A percentile compares a stretch with the other conserved stretches of the same genome.
phyloP scores from a whole-genome alignment of 2,888 invertebrate species.

The Eulithis testata region DNA sequence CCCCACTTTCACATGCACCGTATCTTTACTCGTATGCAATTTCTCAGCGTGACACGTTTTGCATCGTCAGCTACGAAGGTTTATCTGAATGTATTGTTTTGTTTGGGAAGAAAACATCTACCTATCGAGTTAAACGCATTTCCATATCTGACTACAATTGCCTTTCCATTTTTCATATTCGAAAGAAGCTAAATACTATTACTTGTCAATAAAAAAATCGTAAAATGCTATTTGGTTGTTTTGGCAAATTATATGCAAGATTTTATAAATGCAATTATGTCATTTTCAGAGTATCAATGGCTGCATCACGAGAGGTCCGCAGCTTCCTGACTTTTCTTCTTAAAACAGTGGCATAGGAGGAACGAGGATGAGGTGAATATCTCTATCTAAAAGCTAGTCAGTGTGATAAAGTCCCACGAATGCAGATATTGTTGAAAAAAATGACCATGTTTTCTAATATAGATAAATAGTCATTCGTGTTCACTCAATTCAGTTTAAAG shows the following conservation, averaged over 20 bases:
- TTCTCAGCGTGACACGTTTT: slow-evolving; percentile 21
- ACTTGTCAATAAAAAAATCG: too few species aligned
- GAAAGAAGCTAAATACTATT: too few species aligned
- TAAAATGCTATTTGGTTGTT: neutral
- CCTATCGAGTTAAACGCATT: too few species aligned
- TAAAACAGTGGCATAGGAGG: neutral
- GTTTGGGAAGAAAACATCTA: slow-evolving; percentile 8
- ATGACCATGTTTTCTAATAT: too few species aligned
- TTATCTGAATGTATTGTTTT: slow-evolving; percentile 14
- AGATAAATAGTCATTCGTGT: too few species aligned
- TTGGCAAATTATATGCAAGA: neutral
- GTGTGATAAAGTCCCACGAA: too few species aligned
- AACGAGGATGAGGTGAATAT: slow-evolving; percentile 4
- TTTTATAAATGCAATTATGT: slow-evolving; percentile 8
- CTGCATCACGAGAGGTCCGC: neutral
- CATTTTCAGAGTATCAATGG: slow-evolving; percentile 6
- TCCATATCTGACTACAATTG: too few species aligned
- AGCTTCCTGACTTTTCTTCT: neutral
- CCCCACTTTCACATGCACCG: slow-evolving; percentile 2
- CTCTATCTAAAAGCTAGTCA: too few species aligned
- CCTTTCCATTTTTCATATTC: too few species aligned
- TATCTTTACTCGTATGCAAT: slow-evolving; percentile 6
- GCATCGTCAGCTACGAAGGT: slow-evolving; percentile 29
- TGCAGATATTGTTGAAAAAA: too few species aligned
- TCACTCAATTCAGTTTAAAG: too few species aligned